phyloP scores from a whole-genome alignment of 2,888 invertebrate genomes.

The Eilema griseolum region DNA sequence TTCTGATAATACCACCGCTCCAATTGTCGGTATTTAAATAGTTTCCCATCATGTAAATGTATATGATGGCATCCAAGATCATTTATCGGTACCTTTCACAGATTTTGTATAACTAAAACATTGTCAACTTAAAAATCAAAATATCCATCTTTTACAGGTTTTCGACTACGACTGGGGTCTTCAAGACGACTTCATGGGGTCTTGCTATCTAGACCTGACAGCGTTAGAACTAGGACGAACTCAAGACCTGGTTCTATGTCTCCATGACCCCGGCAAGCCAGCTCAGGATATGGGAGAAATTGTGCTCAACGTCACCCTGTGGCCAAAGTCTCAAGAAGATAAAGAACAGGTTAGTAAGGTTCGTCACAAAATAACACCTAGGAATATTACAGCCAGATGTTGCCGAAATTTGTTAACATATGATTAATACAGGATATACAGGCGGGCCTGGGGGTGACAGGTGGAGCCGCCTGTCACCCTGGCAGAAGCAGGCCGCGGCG shows the following conservation, averaged over 20 bases:
- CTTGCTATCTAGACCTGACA: conserved; percentile 94
- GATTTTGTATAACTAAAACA: neutral
- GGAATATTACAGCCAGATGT: neutral
- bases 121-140: neutral
- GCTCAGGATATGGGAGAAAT: conserved; percentile 93
- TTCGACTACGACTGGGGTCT: conserved; percentile 99
- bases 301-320: conserved; percentile 93
- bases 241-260: conserved; percentile 92
- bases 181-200: conserved; percentile 99
- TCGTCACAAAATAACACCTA: neutral
- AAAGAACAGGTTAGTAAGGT: conserved; percentile 93
- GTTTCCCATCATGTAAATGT: too few relatives aligned
- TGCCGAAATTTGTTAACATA: too few relatives aligned
- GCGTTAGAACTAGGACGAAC: conserved; percentile 92
- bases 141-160: conserved; percentile 85
- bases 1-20: too few relatives aligned
- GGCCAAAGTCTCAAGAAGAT: conserved; percentile 97
- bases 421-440: too few relatives aligned
- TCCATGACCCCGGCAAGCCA: conserved; percentile 92
- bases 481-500: too few relatives aligned
- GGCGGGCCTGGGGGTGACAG: too few relatives aligned
- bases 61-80: too few relatives aligned
- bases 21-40: too few relatives aligned
- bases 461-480: too few relatives aligned
- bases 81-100: neutral